These are phyloP conservation scores for Agriopis leucophaearia DNA, from an alignment of 2,888 invertebrate species.

Conservation along the genomic window DNA sequence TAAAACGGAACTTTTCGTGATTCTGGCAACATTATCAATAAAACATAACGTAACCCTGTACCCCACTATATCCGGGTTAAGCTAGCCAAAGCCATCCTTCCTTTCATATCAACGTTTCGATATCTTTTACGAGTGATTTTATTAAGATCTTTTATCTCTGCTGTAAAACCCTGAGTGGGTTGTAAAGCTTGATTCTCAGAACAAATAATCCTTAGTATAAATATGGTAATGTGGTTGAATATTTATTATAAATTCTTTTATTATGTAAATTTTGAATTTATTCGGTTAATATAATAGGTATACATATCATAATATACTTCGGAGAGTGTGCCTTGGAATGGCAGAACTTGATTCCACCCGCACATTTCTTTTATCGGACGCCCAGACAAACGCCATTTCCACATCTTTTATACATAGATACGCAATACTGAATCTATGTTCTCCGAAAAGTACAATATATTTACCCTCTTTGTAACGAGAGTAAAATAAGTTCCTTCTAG, in stretches of 20 bases:
- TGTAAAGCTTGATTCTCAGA: constrained; percentile 32
- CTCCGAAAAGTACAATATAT: too few species aligned
- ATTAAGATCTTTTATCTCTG: constrained; percentile 40
- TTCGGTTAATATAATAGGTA: background rate
- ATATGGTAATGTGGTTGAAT: constrained; percentile 11
- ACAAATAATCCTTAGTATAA: constrained; percentile 24
- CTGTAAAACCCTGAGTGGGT: constrained; percentile 34
- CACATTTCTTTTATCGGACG: too few species aligned
- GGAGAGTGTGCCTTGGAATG: too few species aligned
- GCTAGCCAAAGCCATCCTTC: constrained; percentile 28
- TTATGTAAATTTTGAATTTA: background rate
- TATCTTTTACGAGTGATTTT: constrained; percentile 45
- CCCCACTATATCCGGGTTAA: constrained; percentile 28
- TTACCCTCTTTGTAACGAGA: background rate
- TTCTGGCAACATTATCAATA: constrained; percentile 29
- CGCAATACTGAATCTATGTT: too few species aligned
- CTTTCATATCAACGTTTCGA: constrained; percentile 35
- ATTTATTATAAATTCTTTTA: background rate
- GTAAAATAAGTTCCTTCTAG: too few species aligned
- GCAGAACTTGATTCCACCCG: too few species aligned
- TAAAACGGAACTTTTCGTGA: constrained; percentile 13
- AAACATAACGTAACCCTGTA: constrained; percentile 26
- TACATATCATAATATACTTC: too few species aligned
- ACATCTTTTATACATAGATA: too few species aligned
- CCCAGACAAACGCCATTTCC: too few species aligned